A percentile compares a stretch with the other conserved stretches of the same genome.
Evolutionary conservation across 2,797 vertebrate species (phyloP).

Genomic region (Pantherophis vulpinus): DNA sequence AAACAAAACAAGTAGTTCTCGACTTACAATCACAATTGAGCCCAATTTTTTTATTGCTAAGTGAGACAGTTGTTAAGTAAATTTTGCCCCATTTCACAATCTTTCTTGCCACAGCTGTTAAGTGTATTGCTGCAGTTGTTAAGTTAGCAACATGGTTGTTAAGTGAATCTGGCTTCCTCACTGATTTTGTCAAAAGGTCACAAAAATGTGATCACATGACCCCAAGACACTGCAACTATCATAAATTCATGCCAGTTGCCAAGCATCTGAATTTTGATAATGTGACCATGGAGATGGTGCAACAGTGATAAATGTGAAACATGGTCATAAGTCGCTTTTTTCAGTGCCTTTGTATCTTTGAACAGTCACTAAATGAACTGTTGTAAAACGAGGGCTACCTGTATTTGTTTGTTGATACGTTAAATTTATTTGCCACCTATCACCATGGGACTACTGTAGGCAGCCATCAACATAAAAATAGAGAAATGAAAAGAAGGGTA

Average conservation of each 20-base stretch:
- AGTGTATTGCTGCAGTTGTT: not conserved
- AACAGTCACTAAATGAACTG: not conserved
- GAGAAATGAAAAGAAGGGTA: not conserved
- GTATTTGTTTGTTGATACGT: not conserved
- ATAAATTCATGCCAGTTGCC: not conserved
- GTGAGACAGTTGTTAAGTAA: not conserved
- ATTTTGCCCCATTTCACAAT: not conserved
- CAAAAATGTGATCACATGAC: not conserved
- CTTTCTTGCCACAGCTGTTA: not conserved
- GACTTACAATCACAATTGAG: not conserved
- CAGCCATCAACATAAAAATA: not conserved
- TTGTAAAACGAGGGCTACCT: not conserved
- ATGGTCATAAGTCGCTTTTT: not conserved
- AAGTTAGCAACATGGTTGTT: not conserved
- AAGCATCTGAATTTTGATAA: not conserved
- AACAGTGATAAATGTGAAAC: not conserved
- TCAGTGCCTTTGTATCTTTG: not conserved
- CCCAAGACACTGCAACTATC: not conserved
- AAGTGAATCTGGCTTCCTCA: not conserved
- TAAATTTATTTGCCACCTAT: not conserved
- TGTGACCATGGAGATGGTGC: not conserved
- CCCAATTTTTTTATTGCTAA: not conserved
- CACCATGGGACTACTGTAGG: not conserved
- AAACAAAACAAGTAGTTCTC: not conserved
- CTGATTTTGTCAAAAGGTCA: not conserved